Base-by-base conservation (phyloP, 2,888 invertebrate genomes). In the Caenorhabditis sinica region DNA sequence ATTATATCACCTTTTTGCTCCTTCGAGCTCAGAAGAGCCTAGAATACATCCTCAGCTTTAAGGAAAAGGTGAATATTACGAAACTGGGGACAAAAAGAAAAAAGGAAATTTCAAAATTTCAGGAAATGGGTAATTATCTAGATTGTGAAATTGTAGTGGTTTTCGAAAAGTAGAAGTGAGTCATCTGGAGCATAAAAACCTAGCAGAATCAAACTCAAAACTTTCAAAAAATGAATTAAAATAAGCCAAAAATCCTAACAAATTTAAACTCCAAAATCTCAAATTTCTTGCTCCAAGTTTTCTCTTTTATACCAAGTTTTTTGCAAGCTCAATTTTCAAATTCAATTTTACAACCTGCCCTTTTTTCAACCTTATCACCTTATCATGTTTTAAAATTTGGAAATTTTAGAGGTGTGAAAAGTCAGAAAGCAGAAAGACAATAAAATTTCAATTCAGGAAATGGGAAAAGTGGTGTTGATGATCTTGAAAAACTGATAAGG, bases 381-480 rank as follows among this genome's bases (percentile, higher is more conserved):
- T 13, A n/a, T 51, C 20, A 9, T 36, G 33, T 36, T 4, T 51
- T 1, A 51, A 51, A 51, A 51, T 6, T 28, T 28, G 53, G 8
- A 20, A 56, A 25, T 28, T 20, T 51, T 51, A 20, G n/a, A 28
- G 28, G 25, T 25, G 13, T 28, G 56, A 56, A 56, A 56, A 23
- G 4, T 33, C 33, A 6, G 8, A 53, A 8, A 23, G 23, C 9
- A 49, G 40, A 40, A 40, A 36, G 11, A 11, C 2, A 45, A 45
- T 45, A 9, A 45, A 45, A 45, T 45, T 45, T 53, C 5, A 56
- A 15, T 25, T 56, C 56, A 56, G 25, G 56, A 28, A 56, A 56
- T 56, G n/a, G 17, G n/a, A n/a, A 17, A 53, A 11, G 53, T 53
- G 53, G 53, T 53, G 20, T 53, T 23, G 23, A 53, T 53, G 53